A percentile compares a stretch with the other conserved stretches of the same genome.
These are phyloP conservation scores for Campoplex capitator DNA, from an alignment of 2,888 invertebrate species.

Conservation along the genomic window DNA sequence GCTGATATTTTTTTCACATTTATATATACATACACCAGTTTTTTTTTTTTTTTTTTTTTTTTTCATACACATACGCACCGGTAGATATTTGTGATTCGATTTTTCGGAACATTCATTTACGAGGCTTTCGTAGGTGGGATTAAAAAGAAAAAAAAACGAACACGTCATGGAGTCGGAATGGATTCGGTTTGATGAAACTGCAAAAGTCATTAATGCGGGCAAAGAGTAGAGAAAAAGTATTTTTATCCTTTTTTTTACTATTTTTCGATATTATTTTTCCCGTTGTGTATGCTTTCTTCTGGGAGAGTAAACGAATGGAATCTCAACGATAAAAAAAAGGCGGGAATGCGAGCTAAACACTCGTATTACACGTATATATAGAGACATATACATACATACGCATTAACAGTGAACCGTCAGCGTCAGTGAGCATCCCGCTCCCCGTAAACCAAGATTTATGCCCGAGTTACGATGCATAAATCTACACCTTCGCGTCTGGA, in stretches of 20 bases:
- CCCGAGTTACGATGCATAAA: conserved; percentile 76
- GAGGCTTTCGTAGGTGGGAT: not conserved
- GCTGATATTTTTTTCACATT: conserved; percentile 26
- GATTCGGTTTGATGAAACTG: conserved; percentile 17
- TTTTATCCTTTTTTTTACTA: not conserved
- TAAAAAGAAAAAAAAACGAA: conserved; percentile 19
- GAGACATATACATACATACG: not conserved
- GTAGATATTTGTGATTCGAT: conserved; percentile 24
- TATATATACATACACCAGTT: not conserved
- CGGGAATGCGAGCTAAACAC: conserved; percentile 31
- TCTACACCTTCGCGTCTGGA: conserved; percentile 65
- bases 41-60: conserved; percentile 1
- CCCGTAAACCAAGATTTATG: conserved; percentile 78
- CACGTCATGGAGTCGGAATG: not conserved
- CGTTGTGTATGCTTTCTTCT: not conserved
- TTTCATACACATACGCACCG: not conserved
- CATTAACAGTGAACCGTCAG: conserved; percentile 9
- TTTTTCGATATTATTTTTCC: not conserved
- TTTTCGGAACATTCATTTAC: conserved; percentile 3
- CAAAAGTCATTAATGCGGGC: conserved; percentile 1
- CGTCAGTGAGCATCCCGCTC: conserved; percentile 28
- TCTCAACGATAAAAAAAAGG: conserved; percentile 40
- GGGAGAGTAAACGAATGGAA: conserved; percentile 46
- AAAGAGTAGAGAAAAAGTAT: not conserved
- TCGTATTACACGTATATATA: conserved; percentile 1